Evolutionary conservation across 2,797 vertebrate genomes (phyloP).

Genomic region (Danio tinwini): DNA sequence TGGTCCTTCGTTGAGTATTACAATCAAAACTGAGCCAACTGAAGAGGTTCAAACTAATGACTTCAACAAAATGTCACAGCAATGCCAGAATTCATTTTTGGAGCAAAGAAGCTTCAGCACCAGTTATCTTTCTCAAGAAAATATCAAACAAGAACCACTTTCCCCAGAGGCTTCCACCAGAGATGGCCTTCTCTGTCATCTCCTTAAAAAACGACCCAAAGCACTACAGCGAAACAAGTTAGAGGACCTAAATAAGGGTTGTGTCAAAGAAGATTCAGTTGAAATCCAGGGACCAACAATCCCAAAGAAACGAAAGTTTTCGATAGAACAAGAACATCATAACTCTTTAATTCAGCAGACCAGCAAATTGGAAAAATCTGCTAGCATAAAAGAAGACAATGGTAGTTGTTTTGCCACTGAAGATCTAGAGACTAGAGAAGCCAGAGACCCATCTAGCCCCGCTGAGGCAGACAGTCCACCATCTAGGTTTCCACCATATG

Average conservation of each 20-base stretch:
- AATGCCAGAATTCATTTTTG: constrained; percentile 70
- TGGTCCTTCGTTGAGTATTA: constrained; percentile 82
- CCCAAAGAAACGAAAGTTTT: constrained; percentile 93
- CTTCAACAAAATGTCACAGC: constrained; percentile 61
- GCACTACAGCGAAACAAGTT: constrained; percentile 81
- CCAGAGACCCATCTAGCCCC: constrained; percentile 77
- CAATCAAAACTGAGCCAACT: constrained; percentile 90
- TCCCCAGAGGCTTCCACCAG: constrained; percentile 87
- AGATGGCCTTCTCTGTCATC: constrained; percentile 92
- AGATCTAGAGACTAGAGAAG: constrained; percentile 77
- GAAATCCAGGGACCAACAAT: constrained; percentile 82
- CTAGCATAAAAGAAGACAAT: constrained; percentile 62
- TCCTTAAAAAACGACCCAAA: constrained; percentile 92
- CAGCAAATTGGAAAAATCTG: constrained; percentile 40
- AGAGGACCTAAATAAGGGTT: constrained; percentile 77
- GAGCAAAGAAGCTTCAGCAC: constrained; percentile 72
- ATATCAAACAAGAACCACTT: constrained; percentile 68
- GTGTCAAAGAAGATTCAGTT: constrained; percentile 78
- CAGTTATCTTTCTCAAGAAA: constrained; percentile 76
- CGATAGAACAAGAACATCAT: constrained; percentile 65
- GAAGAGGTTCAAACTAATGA: constrained; percentile 77
- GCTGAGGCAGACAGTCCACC: constrained; percentile 84
- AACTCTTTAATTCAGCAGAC: constrained; percentile 25
- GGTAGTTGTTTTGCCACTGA: constrained; percentile 75
- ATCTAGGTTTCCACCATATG: constrained; percentile 78